Percentiles rank a stretch among this genome's conserved stretches.
These are phyloP conservation scores for Isurus oxyrinchus DNA, from an alignment of 2,113 vertebrate genomes.

Conservation along the genomic window DNA sequence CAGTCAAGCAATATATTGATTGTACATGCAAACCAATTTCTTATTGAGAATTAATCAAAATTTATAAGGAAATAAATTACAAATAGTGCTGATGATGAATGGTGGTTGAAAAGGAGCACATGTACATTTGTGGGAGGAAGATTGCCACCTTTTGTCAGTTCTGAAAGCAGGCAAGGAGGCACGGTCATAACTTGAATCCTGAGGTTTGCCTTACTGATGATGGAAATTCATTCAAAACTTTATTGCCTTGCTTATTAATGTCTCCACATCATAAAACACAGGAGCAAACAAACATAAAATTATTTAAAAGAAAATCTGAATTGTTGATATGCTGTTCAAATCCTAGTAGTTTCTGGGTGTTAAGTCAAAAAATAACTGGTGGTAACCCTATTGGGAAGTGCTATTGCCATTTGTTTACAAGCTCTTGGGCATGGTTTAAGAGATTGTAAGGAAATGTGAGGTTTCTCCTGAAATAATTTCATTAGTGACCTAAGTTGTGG, in stretches of 20 bases:
- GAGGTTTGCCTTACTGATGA: background rate
- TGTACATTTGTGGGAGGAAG: background rate
- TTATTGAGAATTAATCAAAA: slow-evolving; percentile 38
- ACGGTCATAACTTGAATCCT: background rate
- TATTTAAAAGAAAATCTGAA: background rate
- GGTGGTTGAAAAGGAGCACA: background rate
- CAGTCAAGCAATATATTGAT: slow-evolving; percentile 24
- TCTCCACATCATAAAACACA: background rate
- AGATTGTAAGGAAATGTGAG: background rate
- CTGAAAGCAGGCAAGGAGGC: background rate
- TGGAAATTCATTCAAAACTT: background rate
- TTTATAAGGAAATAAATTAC: slow-evolving; percentile 27
- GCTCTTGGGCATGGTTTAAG: background rate
- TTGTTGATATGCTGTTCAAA: background rate
- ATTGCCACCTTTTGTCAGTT: background rate
- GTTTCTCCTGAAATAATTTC: background rate
- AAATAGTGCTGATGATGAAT: slow-evolving; percentile 33
- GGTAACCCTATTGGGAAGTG: background rate
- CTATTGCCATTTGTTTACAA: background rate
- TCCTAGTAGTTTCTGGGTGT: background rate
- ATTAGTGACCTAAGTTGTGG: background rate
- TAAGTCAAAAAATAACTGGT: background rate
- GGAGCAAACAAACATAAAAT: background rate
- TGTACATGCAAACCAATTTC: slow-evolving; percentile 27
- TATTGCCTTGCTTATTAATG: background rate